These are phyloP conservation scores for Candoia aspera DNA, from an alignment of 2,113 vertebrate species.

Conservation along the genomic window DNA sequence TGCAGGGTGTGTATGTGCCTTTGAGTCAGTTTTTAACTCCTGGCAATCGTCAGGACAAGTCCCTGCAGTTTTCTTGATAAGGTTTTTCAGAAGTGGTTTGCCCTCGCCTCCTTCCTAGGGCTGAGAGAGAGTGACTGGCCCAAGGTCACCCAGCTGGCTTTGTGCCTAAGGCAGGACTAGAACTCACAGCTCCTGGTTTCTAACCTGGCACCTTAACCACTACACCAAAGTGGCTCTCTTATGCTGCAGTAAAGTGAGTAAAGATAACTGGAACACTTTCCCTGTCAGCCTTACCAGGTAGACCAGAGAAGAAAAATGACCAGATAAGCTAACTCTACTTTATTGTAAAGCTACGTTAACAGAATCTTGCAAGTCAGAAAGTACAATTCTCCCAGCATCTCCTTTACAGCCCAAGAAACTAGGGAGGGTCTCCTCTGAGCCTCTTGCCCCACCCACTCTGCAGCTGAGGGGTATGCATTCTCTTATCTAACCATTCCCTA, in stretches of 20 bases:
- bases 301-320: too few relatives aligned
- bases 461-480: too few relatives aligned
- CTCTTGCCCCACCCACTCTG: too few relatives aligned
- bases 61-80: not conserved
- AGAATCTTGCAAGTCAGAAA: too few relatives aligned
- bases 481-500: too few relatives aligned
- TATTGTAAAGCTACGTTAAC: too few relatives aligned
- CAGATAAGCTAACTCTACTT: too few relatives aligned
- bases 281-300: too few relatives aligned
- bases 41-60: not conserved
- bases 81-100: not conserved
- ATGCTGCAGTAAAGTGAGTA: not conserved
- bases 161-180: not conserved
- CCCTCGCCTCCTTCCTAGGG: not conserved
- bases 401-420: too few relatives aligned
- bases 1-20: not conserved
- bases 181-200: not conserved
- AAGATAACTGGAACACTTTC: not conserved
- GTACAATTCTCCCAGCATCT: too few relatives aligned
- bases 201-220: not conserved
- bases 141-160: not conserved
- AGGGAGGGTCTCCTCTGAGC: too few relatives aligned
- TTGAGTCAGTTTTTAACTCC: not conserved
- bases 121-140: not conserved
- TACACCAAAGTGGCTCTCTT: not conserved